Evolutionary conservation across 2,113 vertebrate species (phyloP).

Genomic region (Pterocles gutturalis): DNA sequence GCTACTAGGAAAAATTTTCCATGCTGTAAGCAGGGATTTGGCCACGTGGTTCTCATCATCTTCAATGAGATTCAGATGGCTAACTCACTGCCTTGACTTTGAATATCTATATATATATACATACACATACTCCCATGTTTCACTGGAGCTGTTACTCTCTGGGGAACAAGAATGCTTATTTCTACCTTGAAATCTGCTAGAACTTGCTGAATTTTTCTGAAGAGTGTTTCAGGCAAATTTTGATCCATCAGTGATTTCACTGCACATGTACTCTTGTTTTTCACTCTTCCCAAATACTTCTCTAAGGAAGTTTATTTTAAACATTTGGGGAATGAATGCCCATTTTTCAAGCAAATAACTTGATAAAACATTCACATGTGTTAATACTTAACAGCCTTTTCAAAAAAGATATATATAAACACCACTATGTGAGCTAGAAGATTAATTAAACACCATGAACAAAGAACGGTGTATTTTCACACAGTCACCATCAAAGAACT

Average conservation of each 20-base stretch:
- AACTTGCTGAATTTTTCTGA: background rate
- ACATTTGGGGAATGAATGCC: background rate
- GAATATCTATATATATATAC: background rate
- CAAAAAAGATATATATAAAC: background rate
- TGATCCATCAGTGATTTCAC: background rate
- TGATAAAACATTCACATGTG: background rate
- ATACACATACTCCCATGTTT: background rate
- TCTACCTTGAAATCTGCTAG: background rate
- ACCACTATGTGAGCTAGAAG: background rate
- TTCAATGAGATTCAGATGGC: slow-evolving; percentile 29
- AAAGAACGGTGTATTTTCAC: background rate
- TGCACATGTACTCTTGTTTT: background rate
- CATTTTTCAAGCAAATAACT: background rate
- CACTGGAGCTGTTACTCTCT: background rate
- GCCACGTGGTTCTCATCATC: slow-evolving; percentile 12
- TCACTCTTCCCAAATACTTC: background rate
- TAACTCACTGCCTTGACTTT: background rate
- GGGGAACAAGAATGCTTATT: background rate
- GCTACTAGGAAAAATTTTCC: background rate
- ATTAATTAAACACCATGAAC: background rate
- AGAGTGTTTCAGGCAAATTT: background rate
- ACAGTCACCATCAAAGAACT: background rate
- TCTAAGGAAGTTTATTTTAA: background rate
- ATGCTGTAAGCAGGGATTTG: background rate
- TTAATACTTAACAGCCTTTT: background rate